phyloP scores from a whole-genome alignment of 2,797 vertebrate species.

The Phoebastria nigripes region DNA sequence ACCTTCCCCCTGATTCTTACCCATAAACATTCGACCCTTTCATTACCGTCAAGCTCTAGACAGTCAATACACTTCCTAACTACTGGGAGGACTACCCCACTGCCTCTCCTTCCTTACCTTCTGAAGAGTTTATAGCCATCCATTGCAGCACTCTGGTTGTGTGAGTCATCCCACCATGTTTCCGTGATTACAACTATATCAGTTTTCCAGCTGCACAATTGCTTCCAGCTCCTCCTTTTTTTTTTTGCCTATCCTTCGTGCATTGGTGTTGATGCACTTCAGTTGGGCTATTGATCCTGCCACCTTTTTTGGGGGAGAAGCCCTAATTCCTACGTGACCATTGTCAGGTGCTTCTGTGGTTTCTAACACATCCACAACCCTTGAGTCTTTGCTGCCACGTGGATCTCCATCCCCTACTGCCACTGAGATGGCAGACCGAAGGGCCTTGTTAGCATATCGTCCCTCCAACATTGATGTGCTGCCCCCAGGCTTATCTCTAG shows the following conservation, averaged over 20 bases:
- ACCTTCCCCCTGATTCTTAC: not conserved
- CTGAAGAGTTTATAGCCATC: not conserved
- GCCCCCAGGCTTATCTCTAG: not conserved
- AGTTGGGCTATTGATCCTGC: not conserved
- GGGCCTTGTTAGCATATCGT: not conserved
- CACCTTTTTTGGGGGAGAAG: not conserved
- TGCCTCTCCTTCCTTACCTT: not conserved
- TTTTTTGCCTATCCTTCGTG: not conserved
- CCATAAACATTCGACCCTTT: not conserved
- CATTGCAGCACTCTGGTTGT: not conserved
- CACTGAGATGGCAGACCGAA: not conserved
- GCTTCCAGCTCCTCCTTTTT: not conserved
- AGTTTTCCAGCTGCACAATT: not conserved
- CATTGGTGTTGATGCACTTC: not conserved
- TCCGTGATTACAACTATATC: too few relatives aligned
- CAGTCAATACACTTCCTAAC: not conserved
- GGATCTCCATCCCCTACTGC: not conserved
- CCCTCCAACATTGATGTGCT: not conserved
- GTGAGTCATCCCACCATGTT: not conserved
- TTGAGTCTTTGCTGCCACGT: not conserved
- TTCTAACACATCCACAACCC: not conserved
- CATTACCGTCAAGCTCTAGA: not conserved
- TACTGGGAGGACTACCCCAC: not conserved
- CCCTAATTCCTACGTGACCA: fast-evolving
- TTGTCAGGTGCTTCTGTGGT: fast-evolving